Evolutionary conservation across 2,797 vertebrate species (phyloP).

Genomic region (Phyllotis vaccarum): DNA sequence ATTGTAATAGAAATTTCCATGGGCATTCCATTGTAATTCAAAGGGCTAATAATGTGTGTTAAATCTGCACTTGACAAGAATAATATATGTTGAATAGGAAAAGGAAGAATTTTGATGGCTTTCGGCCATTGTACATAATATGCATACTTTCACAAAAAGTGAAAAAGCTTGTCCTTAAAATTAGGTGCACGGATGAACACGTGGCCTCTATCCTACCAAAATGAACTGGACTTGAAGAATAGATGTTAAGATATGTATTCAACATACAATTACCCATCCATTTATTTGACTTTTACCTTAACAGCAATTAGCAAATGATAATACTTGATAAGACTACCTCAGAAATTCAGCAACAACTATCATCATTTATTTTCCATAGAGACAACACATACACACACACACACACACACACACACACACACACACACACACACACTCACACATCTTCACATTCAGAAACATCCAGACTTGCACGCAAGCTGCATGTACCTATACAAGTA

Average conservation of each 20-base stretch:
- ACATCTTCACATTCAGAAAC: not conserved
- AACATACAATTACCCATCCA: conserved; percentile 56
- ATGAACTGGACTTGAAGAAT: not conserved
- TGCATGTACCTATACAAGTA: not conserved
- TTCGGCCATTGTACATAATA: conserved; percentile 30
- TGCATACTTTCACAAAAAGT: conserved; percentile 67
- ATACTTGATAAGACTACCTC: conserved; percentile 54
- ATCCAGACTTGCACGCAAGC: not conserved
- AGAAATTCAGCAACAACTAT: conserved; percentile 44
- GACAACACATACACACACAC: not conserved
- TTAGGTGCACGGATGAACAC: not conserved
- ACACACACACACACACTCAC: not conserved
- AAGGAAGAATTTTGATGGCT: conserved; percentile 65
- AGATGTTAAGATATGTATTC: conserved; percentile 59
- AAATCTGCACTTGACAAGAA: conserved; percentile 74
- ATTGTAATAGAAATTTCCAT: conserved; percentile 78
- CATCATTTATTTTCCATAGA: conserved; percentile 9
- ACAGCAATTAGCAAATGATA: conserved; percentile 66
- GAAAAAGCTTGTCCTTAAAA: conserved; percentile 48
- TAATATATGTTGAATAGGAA: conserved; percentile 46
- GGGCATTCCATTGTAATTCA: conserved; percentile 81
- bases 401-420: not conserved
- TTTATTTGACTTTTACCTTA: conserved; percentile 71
- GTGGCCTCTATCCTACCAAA: conserved; percentile 37
- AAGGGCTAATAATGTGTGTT: conserved; percentile 71